These are phyloP conservation scores for Sylvilagus bachmani DNA, from an alignment of 2,113 vertebrate genomes.

Conservation along the genomic window DNA sequence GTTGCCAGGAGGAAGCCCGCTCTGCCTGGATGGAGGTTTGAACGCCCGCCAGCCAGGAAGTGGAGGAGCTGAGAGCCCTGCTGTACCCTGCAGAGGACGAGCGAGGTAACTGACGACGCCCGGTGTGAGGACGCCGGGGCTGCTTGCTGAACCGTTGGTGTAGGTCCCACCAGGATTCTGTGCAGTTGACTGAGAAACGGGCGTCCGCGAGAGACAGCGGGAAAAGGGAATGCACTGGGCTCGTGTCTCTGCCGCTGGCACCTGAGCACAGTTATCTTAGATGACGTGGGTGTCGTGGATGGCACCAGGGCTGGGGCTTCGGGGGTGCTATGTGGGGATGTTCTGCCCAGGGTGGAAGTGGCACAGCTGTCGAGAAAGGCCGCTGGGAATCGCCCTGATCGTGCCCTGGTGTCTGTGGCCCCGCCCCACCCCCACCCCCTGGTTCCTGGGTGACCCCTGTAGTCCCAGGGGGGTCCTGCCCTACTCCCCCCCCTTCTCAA, in stretches of 20 bases:
- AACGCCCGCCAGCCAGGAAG: constrained; percentile 60
- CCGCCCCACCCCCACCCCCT: no score
- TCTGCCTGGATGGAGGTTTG: constrained; percentile 61
- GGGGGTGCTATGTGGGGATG: not conserved
- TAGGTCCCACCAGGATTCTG: constrained; percentile 4
- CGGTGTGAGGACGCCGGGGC: not conserved
- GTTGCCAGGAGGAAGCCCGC: constrained; percentile 73
- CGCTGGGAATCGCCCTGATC: not conserved
- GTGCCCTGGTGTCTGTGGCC: not conserved
- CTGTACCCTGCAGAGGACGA: not conserved
- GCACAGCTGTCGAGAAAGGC: not conserved
- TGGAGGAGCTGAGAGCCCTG: not conserved
- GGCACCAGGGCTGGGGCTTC: not conserved
- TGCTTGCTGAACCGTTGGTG: constrained; percentile 60
- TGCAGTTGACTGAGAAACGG: constrained; percentile 43
- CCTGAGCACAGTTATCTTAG: not conserved
- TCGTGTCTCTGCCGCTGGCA: not conserved
- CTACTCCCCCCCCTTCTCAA: no score
- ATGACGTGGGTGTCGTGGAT: not conserved
- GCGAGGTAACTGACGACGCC: not conserved
- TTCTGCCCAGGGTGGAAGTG: not conserved
- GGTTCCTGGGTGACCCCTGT: no score
- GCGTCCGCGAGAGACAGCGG: not conserved
- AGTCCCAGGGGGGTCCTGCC: no score
- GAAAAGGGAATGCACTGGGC: not conserved